Evolutionary conservation across 2,797 vertebrate genomes (phyloP).

Genomic region (Lepus townsendii): DNA sequence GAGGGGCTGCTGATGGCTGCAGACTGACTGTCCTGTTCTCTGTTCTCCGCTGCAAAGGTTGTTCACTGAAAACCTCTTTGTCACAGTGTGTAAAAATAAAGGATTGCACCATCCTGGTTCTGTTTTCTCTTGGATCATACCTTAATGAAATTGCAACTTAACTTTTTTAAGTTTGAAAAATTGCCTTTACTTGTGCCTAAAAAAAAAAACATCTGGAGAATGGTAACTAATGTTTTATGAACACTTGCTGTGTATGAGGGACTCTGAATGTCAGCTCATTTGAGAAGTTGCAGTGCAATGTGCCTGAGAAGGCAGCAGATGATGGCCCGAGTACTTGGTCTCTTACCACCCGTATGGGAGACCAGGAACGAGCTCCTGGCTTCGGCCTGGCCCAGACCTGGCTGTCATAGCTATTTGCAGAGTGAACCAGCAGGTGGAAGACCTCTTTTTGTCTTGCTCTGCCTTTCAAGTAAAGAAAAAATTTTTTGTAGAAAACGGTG

Average conservation of each 20-base stretch:
- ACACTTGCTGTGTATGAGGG: not conserved
- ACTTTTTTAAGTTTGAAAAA: slow-evolving; percentile 14
- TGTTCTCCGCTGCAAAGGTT: slow-evolving; percentile 31
- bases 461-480: no score
- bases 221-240: slow-evolving; percentile 35
- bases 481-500: no score
- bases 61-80: not conserved
- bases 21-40: not conserved
- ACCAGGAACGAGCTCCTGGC: no score
- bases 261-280: slow-evolving; percentile 3
- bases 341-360: no score
- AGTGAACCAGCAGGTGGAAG: no score
- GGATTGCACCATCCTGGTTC: not conserved
- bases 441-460: no score
- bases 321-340: no score
- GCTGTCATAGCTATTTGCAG: no score
- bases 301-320: no score
- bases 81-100: slow-evolving; percentile 75
- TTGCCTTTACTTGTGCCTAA: not conserved
- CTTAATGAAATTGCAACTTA: slow-evolving; percentile 40
- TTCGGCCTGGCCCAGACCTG: no score
- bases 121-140: slow-evolving; percentile 55
- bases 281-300: not conserved
- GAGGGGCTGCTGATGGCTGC: not conserved
- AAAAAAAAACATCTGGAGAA: slow-evolving; percentile 55